Conservation (phyloP, 1,140 invertebrate genomes). For the Apis cerana region DNA sequence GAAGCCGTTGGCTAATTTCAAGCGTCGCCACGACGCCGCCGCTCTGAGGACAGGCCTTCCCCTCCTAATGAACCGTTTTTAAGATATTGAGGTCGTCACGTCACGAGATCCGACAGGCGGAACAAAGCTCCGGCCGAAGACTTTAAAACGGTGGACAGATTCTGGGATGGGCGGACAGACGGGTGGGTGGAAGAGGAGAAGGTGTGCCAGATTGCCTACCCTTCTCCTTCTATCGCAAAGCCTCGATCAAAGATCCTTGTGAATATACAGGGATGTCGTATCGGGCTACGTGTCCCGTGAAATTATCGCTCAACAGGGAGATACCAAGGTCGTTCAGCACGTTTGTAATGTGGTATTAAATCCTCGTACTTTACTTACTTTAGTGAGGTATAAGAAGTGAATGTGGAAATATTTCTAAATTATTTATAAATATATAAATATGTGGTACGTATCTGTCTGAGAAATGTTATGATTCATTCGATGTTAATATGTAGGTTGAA, state of each 20-base stretch:
- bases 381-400: no score
- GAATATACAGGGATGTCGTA: background rate
- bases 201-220: conserved; percentile 14
- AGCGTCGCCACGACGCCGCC: conserved; percentile 30
- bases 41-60: conserved; percentile 25
- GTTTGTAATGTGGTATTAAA: no score
- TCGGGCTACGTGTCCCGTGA: background rate
- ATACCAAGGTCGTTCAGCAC: background rate
- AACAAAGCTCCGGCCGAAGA: conserved; percentile 56
- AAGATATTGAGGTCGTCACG: conserved; percentile 62
- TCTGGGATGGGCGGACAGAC: conserved; percentile 4
- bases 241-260: background rate
- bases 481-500: no score
- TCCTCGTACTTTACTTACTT: no score
- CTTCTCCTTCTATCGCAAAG: conserved; percentile 1
- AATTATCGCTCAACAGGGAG: background rate
- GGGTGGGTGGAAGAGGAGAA: conserved; percentile 4
- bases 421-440: no score
- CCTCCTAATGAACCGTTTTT: conserved; percentile 61
- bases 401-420: no score
- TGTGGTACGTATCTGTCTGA: no score
- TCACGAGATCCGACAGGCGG: conserved; percentile 54
- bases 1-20: conserved; percentile 52
- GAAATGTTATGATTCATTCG: no score
- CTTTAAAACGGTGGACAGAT: conserved; percentile 48